These are phyloP conservation scores for Rhegmatorhina hoffmannsi DNA, from an alignment of 2,113 vertebrate genomes.

Conservation along the genomic window DNA sequence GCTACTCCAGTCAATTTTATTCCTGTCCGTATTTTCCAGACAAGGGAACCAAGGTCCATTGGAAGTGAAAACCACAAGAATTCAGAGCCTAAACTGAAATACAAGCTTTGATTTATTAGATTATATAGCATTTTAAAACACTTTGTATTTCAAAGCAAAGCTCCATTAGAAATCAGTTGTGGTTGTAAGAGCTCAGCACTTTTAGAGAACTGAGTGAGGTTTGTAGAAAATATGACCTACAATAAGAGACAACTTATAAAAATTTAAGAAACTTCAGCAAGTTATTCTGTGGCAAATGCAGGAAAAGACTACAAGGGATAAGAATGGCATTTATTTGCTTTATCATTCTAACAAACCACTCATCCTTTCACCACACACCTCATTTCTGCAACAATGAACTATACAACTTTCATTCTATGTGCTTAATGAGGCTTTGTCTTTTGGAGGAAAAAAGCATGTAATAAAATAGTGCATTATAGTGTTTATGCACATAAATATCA, in stretches of 20 bases:
- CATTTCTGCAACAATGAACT: not conserved
- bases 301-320: not conserved
- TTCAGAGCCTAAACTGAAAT: not conserved
- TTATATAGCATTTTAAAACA: not conserved
- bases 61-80: not conserved
- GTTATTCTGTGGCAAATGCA: not conserved
- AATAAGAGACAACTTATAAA: not conserved
- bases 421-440: conserved; percentile 5
- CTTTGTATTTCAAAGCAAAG: conserved; percentile 5
- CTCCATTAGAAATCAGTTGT: not conserved
- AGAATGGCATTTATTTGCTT: conserved; percentile 7
- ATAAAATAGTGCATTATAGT: conserved; percentile 3
- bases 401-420: not conserved
- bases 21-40: not conserved
- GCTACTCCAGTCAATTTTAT: not conserved
- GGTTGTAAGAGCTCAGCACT: not conserved
- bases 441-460: not conserved
- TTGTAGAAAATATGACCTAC: not conserved
- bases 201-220: not conserved
- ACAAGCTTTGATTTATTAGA: not conserved
- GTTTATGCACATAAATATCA: conserved; percentile 1
- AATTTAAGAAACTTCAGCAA: conserved; percentile 10
- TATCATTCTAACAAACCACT: not conserved
- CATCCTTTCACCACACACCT: not conserved
- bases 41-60: not conserved